These are phyloP conservation scores for Trichonephila clavipes DNA, from an alignment of 1,140 invertebrate genomes.

Conservation along the genomic window DNA sequence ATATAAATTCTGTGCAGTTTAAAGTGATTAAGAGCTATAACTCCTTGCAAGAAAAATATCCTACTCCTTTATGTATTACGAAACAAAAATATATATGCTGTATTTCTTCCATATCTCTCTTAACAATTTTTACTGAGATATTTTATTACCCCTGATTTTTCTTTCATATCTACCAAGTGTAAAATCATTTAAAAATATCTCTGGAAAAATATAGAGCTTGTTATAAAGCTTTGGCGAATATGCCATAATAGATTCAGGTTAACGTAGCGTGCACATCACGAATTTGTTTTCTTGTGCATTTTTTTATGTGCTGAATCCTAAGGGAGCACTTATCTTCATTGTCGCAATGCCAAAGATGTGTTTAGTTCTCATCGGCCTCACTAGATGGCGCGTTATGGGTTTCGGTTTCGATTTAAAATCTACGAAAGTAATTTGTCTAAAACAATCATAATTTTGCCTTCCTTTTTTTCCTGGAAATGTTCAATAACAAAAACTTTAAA, in stretches of 20 bases:
- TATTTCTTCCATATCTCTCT: neutral
- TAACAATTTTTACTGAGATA: neutral
- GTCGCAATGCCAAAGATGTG: neutral
- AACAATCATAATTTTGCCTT: neutral
- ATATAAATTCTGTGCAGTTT: too few relatives aligned
- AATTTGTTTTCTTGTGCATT: slow-evolving; percentile 17
- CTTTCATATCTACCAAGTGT: neutral
- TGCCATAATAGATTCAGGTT: neutral
- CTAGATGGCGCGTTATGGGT: neutral
- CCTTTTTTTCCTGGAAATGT: too few relatives aligned
- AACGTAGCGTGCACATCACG: slow-evolving; percentile 23
- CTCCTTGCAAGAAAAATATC: neutral
- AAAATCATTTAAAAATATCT: neutral
- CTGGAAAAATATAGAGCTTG: neutral
- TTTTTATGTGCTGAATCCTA: neutral
- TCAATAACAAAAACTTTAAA: too few relatives aligned
- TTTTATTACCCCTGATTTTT: neutral
- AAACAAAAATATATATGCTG: neutral
- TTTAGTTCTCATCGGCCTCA: neutral
- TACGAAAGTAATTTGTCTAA: neutral
- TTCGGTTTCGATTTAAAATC: neutral
- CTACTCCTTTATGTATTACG: neutral
- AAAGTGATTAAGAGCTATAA: neutral
- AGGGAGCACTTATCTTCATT: neutral
- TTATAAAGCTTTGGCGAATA: slow-evolving; percentile 9